Evolutionary conservation across 2,888 invertebrate species (phyloP), one percentile per base, ranked within the genome.

Genomic region (Apodemia zela): DNA sequence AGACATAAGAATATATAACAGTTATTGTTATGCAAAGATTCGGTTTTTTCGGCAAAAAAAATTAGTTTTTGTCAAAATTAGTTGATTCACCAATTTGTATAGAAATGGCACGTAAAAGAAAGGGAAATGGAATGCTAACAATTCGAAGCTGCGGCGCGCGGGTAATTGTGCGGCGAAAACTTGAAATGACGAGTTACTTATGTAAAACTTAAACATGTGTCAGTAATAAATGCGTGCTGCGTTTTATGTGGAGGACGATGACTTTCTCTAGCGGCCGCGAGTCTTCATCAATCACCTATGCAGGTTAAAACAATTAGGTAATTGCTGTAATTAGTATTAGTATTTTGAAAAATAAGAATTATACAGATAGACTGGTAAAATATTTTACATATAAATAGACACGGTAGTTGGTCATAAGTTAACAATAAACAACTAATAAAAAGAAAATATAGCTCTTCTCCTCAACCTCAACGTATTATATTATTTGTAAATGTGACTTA

Each of bases 261-360:
- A 25, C 60, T 60, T 60, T 60, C 60, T 60, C 60, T 38, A 42
- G 4, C 38, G 29, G 18, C 60, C 45, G 60, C 60, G 45, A 45
- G 21, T 60, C 42, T 15, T 42, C 5, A 42, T 15, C 38, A 42
- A n/a, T n/a, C n/a, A n/a, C 42, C 4, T 42, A n/a, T n/a, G 15
- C 42, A 42, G 4, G 15, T 42, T 42, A 10, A 42, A 42, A 3
- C 6, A 38, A 1, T 13, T 13, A 11, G 13, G 1, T n/a, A n/a
- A n/a, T n/a, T n/a, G n/a, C 8, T 35, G 7, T 35, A n/a, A n/a
- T n/a, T n/a, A n/a, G 35, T 35, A 8, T 29, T 29, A 29, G 4
- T 29, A 6, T 29, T 3, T 29, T 2, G 4, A 29, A 29, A 29
- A 29, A 29, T 29, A 29, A 29, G 6, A 29, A 29, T 29, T n/a